Conservation (phyloP, 2,888 invertebrate genomes). For the Hyposoter didymator region DNA sequence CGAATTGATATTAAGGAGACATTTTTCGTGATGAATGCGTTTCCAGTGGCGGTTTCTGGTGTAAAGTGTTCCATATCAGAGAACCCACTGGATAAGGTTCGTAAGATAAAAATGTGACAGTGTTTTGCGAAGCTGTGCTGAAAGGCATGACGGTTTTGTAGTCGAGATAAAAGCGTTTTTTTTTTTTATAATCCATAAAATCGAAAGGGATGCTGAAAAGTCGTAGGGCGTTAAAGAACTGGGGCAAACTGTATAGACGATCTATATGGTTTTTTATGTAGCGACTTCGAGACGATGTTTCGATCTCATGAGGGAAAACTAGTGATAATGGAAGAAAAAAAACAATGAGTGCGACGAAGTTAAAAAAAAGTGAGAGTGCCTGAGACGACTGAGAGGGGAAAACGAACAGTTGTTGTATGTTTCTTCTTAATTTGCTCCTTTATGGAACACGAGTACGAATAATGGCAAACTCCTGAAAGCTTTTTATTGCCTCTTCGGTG, state of each 20-base stretch:
- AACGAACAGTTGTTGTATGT: slow-evolving; percentile 66
- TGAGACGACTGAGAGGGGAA: slow-evolving; percentile 30
- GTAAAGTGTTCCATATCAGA: not conserved
- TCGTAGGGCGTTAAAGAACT: slow-evolving; percentile 42
- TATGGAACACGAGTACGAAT: slow-evolving; percentile 68
- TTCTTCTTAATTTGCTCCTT: slow-evolving; percentile 70
- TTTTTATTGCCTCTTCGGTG: slow-evolving; percentile 33
- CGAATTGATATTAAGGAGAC: not conserved
- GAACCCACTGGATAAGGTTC: not conserved
- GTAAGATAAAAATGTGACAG: slow-evolving; percentile 23
- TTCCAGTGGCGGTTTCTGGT: not conserved
- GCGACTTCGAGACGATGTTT: slow-evolving; percentile 31
- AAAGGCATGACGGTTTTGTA: slow-evolving; percentile 49
- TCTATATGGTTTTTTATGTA: not conserved
- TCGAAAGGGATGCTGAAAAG: slow-evolving; percentile 15
- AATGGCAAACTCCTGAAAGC: slow-evolving; percentile 38
- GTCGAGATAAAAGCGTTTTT: slow-evolving; percentile 13
- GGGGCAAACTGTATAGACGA: not conserved
- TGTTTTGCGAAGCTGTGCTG: slow-evolving; percentile 16
- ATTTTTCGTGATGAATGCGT: not conserved
- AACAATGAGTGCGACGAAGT: not conserved
- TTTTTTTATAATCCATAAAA: slow-evolving; percentile 21
- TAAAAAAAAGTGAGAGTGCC: slow-evolving; percentile 4
- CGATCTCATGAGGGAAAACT: slow-evolving; percentile 19
- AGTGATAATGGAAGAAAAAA: slow-evolving; percentile 31